These are phyloP conservation scores for Eumaeus atala DNA, from an alignment of 1,140 invertebrate genomes.

Conservation along the genomic window DNA sequence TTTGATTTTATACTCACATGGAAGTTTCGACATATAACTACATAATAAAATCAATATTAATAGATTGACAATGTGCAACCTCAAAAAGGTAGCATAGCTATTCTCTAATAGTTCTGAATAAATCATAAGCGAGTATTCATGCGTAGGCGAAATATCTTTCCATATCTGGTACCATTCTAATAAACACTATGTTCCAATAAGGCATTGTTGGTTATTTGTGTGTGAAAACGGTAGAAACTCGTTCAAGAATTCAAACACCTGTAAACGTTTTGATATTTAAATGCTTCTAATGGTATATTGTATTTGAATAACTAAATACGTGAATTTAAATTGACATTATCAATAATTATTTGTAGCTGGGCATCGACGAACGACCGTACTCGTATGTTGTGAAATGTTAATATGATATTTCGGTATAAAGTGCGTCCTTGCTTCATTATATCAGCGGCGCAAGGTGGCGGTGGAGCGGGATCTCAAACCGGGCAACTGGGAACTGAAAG, in stretches of 20 bases:
- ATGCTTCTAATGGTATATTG: not conserved
- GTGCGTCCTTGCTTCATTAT: too few relatives aligned
- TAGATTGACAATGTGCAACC: conserved; percentile 19
- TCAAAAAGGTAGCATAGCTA: conserved; percentile 31
- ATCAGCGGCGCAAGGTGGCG: too few relatives aligned
- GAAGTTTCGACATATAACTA: too few relatives aligned
- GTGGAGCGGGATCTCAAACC: too few relatives aligned
- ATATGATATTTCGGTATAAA: too few relatives aligned
- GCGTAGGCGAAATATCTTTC: conserved; percentile 57
- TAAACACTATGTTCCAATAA: conserved; percentile 40
- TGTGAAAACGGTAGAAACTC: conserved; percentile 38
- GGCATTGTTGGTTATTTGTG: conserved; percentile 36
- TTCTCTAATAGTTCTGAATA: conserved; percentile 55
- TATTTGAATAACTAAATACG: too few relatives aligned
- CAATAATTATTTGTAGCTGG: too few relatives aligned
- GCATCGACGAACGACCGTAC: too few relatives aligned
- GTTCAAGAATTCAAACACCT: conserved; percentile 49
- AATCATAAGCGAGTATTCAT: conserved; percentile 48
- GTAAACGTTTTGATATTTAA: conserved; percentile 22
- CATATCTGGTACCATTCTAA: conserved; percentile 39
- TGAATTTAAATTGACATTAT: too few relatives aligned
- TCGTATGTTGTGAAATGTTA: too few relatives aligned
- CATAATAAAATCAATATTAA: not conserved
- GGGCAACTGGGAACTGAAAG: too few relatives aligned
- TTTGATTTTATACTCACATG: too few relatives aligned